A percentile compares a stretch with the other conserved stretches of the same genome.
Conservation (phyloP, 2,113 vertebrate species). For the Perca fluviatilis region DNA sequence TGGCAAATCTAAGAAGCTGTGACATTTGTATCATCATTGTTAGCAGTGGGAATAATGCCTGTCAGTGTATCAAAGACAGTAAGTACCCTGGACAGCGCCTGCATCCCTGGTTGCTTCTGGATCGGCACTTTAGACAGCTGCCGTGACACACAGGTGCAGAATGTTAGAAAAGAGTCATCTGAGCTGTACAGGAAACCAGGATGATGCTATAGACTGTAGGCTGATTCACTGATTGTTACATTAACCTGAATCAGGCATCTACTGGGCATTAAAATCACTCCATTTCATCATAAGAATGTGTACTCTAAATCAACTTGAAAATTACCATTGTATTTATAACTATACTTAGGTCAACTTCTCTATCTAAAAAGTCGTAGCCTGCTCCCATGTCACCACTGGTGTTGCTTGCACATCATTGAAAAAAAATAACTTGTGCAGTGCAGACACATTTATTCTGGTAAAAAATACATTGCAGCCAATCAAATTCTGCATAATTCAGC, state of each 20-base stretch:
- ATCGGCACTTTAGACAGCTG: background rate
- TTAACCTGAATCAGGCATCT: background rate
- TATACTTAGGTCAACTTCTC: background rate
- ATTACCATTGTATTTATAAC: background rate
- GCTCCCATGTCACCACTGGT: background rate
- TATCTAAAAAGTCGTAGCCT: background rate
- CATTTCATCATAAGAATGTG: no score
- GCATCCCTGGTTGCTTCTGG: background rate
- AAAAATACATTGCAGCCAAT: background rate
- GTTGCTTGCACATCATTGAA: background rate
- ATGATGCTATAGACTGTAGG: background rate
- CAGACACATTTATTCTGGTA: background rate
- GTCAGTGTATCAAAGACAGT: background rate
- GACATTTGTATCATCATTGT: slow-evolving; percentile 2
- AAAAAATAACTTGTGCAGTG: background rate
- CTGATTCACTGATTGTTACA: background rate
- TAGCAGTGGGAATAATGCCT: background rate
- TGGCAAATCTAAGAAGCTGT: background rate
- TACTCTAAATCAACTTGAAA: background rate
- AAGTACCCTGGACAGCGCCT: background rate
- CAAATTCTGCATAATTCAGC: background rate
- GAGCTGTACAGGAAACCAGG: background rate
- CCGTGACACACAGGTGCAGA: background rate
- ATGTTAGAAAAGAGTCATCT: background rate
- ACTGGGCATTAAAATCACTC: background rate